Base-by-base conservation (phyloP, 2,888 invertebrate genomes). In the Synergus umbraculus region DNA sequence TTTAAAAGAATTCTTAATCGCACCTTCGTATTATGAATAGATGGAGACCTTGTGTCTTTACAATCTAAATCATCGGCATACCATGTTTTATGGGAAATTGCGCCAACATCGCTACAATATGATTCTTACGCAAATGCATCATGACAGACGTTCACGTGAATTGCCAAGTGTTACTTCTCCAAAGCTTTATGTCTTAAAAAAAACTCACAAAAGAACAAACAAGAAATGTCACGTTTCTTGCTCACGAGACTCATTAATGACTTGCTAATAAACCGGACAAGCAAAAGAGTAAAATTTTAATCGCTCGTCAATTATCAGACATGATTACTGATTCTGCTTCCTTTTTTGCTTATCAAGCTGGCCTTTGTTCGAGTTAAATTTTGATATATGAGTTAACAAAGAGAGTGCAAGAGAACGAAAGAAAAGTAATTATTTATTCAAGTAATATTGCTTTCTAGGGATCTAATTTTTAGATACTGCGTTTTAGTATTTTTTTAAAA, bases 81-180 rank as follows among this genome's bases (percentile, higher is more conserved):
- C 54, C 54, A 58, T 58, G 18, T 58, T 58, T 58, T 58, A 58
- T 58, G 54, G 54, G 54, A 58, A 58, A 18, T 58, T 58, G 54
- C 54, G 18, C 9, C 54, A 58, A 58, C 54, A 18, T 58, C 18
- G 54, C 9, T 58, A 58, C n/a, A n/a, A 54, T 54, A n/a, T n/a
- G n/a, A 54, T 58, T 18, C 18, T 58, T 58, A 58, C 54, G 18
- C 54, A 58, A 58, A 18, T 58, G 54, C 54, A 58, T 58, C 54
- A 18, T 58, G 54, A 58, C 54, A 58, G 18, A 9, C 54, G 54
- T 58, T 58, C 1, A 4, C 54, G 9, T 58, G 54, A 58, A 58
- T 18, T 18, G 18, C 54, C 3, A 18, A 58, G 54, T 58, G 18
- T 18, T 58, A 18, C 54, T 58, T 58, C 54, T 58, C 54, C 10